Conservation (phyloP, 1,140 invertebrate genomes). For the Zaprionus ghesquierei region DNA sequence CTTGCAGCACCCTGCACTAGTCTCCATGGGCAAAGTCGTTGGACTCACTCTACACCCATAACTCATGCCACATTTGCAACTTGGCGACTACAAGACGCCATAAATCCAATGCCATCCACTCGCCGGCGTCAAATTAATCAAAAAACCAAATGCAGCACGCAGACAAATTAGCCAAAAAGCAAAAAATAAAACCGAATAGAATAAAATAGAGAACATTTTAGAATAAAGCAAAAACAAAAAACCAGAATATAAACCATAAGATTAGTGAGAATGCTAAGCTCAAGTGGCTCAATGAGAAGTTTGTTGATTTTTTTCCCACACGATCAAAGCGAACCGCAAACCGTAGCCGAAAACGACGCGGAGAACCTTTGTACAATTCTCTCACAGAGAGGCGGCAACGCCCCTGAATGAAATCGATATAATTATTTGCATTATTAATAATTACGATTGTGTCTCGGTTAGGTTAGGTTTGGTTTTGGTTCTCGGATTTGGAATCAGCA, state of each 20-base stretch:
- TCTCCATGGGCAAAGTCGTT: constrained; percentile 1
- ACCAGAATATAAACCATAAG: background rate
- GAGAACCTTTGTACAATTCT: constrained; percentile 65
- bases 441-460: constrained; percentile 66
- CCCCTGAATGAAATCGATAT: constrained; percentile 78
- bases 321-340: constrained; percentile 65
- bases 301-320: constrained; percentile 63
- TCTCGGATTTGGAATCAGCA: constrained; percentile 20
- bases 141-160: constrained; percentile 62
- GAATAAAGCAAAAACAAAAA: background rate
- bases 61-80: constrained; percentile 51
- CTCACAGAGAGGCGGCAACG: constrained; percentile 49
- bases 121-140: constrained; percentile 78
- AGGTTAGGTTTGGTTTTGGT: constrained; percentile 29
- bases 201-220: background rate
- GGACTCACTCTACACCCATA: constrained; percentile 28
- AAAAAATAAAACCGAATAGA: constrained; percentile 8
- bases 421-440: constrained; percentile 81
- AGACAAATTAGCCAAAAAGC: constrained; percentile 64
- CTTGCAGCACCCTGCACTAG: constrained; percentile 7
- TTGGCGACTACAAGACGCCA: constrained; percentile 42
- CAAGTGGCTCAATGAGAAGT: constrained; percentile 72
- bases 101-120: constrained; percentile 69
- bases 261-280: constrained; percentile 46
- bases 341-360: constrained; percentile 2